These are phyloP conservation scores for Ariolimax columbianus DNA, from an alignment of 2,888 invertebrate species.

Conservation along the genomic window DNA sequence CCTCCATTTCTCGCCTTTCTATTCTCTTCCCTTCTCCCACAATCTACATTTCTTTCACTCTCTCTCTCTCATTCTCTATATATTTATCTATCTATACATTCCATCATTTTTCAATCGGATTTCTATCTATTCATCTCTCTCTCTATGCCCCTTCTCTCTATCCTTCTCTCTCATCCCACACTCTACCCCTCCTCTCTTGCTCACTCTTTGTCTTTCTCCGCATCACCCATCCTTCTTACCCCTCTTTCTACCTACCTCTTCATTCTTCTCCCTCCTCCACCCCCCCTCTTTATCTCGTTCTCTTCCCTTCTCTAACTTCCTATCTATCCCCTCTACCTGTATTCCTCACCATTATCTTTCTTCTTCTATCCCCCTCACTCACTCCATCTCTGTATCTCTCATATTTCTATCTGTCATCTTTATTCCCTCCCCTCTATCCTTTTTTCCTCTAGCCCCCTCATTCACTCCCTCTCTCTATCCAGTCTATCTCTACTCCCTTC, in stretches of 20 bases:
- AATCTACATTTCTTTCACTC: not conserved
- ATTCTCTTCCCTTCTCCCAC: not conserved
- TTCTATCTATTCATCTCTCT: not conserved
- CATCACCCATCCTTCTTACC: not conserved
- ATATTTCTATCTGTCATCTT: not conserved
- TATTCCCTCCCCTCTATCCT: not conserved
- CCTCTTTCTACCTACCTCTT: not conserved
- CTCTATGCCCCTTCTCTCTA: not conserved
- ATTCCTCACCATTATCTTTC: not conserved
- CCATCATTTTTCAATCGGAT: not conserved
- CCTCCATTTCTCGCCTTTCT: too few species aligned
- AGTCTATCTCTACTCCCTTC: not conserved
- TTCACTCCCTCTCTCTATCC: not conserved
- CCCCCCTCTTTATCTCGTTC: not conserved
- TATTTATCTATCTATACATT: not conserved
- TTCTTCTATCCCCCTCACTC: not conserved
- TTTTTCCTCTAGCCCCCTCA: not conserved
- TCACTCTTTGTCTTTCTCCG: not conserved
- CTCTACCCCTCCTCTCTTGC: not conserved
- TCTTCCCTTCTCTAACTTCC: constrained; percentile 13
- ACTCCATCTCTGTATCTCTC: not conserved
- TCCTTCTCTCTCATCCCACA: not conserved
- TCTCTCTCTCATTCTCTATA: not conserved
- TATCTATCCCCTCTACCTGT: not conserved
- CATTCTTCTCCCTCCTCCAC: not conserved